Percentiles rank a stretch among this genome's conserved stretches.
phyloP scores from a whole-genome alignment of 2,888 invertebrate genomes.

The Sinopyrophorus schimmeli region DNA sequence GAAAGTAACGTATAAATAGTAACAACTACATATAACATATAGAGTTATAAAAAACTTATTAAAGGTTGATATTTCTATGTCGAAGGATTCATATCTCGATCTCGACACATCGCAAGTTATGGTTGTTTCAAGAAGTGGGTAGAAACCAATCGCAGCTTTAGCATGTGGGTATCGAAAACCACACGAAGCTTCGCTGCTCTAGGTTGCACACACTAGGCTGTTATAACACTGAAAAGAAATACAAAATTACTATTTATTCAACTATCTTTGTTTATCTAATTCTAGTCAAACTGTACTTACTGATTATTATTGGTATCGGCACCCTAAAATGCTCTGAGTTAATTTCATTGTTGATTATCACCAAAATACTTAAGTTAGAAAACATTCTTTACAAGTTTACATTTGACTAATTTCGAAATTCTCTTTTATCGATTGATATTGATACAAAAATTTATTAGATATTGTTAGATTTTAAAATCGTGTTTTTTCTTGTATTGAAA shows the following conservation, averaged over 20 bases:
- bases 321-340: no score
- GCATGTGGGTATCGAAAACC: constrained; percentile 64
- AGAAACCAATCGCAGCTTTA: constrained; percentile 90
- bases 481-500: no score
- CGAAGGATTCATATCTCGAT: constrained; percentile 71
- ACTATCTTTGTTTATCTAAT: not conserved
- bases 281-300: no score
- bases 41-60: constrained; percentile 24
- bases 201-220: constrained; percentile 24
- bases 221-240: constrained; percentile 34
- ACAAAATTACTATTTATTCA: constrained; percentile 1
- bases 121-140: constrained; percentile 92
- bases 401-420: no score
- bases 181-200: constrained; percentile 33
- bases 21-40: constrained; percentile 27
- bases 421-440: no score
- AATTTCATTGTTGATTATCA: no score
- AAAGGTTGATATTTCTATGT: constrained; percentile 25
- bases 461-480: no score
- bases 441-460: no score
- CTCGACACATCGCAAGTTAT: constrained; percentile 76
- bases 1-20: constrained; percentile 24
- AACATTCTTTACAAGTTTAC: no score
- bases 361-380: no score
- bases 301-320: no score